Conservation (phyloP, 1,140 invertebrate species). For the Harpegnathos saltator region DNA sequence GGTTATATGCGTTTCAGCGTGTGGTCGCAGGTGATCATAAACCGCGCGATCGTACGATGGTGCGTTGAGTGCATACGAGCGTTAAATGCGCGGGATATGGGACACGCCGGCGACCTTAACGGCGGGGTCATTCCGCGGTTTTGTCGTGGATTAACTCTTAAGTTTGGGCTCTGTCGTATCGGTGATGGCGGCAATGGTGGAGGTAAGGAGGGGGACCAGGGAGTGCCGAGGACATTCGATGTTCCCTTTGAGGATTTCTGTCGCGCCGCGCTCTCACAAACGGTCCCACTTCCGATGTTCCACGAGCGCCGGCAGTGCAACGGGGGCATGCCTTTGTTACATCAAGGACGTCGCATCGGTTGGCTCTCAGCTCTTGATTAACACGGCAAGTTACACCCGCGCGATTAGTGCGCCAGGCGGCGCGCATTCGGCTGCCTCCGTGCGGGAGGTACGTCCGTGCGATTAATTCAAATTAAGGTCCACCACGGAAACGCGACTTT, state of each 20-base stretch:
- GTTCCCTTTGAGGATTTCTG: constrained; percentile 61
- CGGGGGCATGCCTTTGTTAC: constrained; percentile 42
- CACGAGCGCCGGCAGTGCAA: constrained; percentile 21
- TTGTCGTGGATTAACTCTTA: constrained; percentile 75
- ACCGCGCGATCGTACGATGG: constrained; percentile 13
- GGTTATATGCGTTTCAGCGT: no score
- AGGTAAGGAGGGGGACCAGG: neutral
- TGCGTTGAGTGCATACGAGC: constrained; percentile 31
- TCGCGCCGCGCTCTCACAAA: constrained; percentile 36
- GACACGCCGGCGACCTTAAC: constrained; percentile 40
- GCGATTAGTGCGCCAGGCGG: constrained; percentile 1
- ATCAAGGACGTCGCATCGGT: constrained; percentile 27
- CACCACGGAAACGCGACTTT: no score
- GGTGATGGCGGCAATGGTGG: neutral
- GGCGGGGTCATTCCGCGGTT: constrained; percentile 58
- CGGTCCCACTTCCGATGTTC: constrained; percentile 49
- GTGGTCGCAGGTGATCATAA: constrained; percentile 41
- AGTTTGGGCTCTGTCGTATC: constrained; percentile 47
- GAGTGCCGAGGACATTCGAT: constrained; percentile 29
- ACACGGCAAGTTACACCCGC: constrained; percentile 21
- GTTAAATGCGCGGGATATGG: constrained; percentile 39
- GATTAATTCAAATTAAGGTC: neutral
- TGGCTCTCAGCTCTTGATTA: constrained; percentile 33
- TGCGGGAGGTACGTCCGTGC: no score
- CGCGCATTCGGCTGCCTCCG: neutral